Conservation (phyloP, 2,888 invertebrate genomes). For the Latrodectus hesperus region DNA sequence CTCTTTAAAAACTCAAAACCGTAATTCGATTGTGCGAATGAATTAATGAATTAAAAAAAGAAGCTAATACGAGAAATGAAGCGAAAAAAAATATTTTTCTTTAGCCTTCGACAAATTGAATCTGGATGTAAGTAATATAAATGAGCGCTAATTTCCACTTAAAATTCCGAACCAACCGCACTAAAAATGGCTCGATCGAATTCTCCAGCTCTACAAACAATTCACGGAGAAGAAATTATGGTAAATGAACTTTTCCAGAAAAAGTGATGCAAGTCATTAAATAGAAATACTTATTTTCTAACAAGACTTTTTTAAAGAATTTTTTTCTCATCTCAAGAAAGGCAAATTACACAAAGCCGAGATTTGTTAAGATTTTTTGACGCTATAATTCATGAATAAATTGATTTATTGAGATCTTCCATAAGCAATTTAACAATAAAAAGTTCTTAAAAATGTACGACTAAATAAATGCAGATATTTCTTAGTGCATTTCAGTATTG, state of each 20-base stretch:
- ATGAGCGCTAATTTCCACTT: slow-evolving; percentile 49
- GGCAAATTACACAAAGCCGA: no score
- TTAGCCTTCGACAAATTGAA: slow-evolving; percentile 2
- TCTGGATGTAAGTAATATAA: slow-evolving; percentile 36
- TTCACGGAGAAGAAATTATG: slow-evolving; percentile 21
- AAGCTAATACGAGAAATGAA: not conserved
- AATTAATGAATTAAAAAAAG: not conserved
- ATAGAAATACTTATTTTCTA: no score
- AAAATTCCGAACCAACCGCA: slow-evolving; percentile 31
- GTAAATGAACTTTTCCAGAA: slow-evolving; percentile 8
- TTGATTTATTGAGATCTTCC: no score
- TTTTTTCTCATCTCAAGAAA: no score
- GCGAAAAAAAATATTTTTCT: not conserved
- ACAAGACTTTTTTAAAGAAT: no score
- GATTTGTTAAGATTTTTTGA: no score
- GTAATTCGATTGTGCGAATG: not conserved
- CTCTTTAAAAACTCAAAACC: not conserved
- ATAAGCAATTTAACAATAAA: no score
- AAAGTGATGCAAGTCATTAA: not conserved
- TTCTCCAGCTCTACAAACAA: slow-evolving; percentile 5
- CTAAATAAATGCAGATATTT: no score
- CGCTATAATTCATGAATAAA: no score
- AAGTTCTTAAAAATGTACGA: no score
- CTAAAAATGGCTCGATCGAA: slow-evolving; percentile 22
- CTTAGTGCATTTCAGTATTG: no score